These are phyloP conservation scores for Phaetusa simplex DNA, from an alignment of 2,113 vertebrate genomes.

Conservation along the genomic window DNA sequence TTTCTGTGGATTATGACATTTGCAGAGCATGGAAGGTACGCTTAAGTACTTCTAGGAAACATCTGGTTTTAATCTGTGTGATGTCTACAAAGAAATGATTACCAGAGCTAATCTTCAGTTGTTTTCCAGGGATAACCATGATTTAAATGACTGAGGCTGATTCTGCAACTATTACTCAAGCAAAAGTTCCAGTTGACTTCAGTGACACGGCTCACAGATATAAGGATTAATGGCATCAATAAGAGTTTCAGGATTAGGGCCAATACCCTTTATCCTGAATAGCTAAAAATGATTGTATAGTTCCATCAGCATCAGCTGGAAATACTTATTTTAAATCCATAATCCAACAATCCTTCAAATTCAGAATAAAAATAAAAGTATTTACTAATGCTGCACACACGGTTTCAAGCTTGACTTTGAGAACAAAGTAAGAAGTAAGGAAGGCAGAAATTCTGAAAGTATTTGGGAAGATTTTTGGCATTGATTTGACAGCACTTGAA, in stretches of 20 bases:
- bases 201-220: background rate
- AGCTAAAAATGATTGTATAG: background rate
- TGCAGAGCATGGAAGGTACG: background rate
- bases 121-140: background rate
- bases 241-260: background rate
- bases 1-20: background rate
- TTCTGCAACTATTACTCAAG: background rate
- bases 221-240: conserved; percentile 4
- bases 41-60: background rate
- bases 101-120: background rate
- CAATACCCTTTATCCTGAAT: background rate
- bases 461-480: background rate
- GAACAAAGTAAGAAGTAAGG: background rate
- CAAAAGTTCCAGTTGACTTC: background rate
- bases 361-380: background rate
- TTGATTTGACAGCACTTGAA: background rate
- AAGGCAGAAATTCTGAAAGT: background rate
- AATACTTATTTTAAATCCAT: conserved; percentile 5
- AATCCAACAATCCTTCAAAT: conserved; percentile 8
- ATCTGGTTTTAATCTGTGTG: conserved; percentile 27
- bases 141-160: background rate
- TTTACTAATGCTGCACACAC: background rate
- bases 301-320: background rate
- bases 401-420: background rate
- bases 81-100: background rate